Percentiles rank a stretch among this genome's conserved stretches.
These are phyloP conservation scores for Ctenicera cuprea DNA, from an alignment of 2,888 invertebrate species.

Conservation along the genomic window DNA sequence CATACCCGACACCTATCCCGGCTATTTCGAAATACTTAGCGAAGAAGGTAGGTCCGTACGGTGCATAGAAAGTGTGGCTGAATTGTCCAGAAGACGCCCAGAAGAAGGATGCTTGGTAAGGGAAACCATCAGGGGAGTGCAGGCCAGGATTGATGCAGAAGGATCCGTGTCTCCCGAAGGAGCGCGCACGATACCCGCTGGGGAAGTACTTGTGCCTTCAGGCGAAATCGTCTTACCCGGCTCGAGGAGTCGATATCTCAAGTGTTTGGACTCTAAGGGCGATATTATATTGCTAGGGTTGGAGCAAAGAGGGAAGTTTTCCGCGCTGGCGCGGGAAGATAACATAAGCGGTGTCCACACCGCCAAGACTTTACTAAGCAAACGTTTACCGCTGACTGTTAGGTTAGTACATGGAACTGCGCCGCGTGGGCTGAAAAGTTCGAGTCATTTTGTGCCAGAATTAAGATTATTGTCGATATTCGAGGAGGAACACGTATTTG, in stretches of 20 bases:
- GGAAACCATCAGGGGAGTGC: constrained; percentile 84
- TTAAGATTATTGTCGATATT: constrained; percentile 88
- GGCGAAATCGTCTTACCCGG: constrained; percentile 82
- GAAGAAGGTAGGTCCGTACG: constrained; percentile 95
- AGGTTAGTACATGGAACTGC: constrained; percentile 93
- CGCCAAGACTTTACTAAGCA: constrained; percentile 90
- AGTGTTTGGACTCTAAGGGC: constrained; percentile 90
- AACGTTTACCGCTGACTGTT: constrained; percentile 94
- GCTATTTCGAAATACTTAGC: constrained; percentile 95
- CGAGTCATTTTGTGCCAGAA: constrained; percentile 89
- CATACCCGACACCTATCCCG: constrained; percentile 92
- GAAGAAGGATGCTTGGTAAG: constrained; percentile 87
- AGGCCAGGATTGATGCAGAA: constrained; percentile 77
- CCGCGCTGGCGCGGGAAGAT: constrained; percentile 93
- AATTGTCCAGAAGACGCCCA: constrained; percentile 85
- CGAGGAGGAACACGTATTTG: constrained; percentile 91
- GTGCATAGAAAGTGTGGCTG: constrained; percentile 91
- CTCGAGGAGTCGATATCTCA: constrained; percentile 86
- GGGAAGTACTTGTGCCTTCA: constrained; percentile 88
- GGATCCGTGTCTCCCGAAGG: constrained; percentile 81
- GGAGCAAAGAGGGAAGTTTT: constrained; percentile 94
- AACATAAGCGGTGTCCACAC: constrained; percentile 97
- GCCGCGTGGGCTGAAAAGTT: constrained; percentile 88
- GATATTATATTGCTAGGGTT: constrained; percentile 88
- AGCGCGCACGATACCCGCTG: constrained; percentile 85